Evolutionary conservation across 2,888 invertebrate genomes (phyloP).

Genomic region (Pelosia muscerda): DNA sequence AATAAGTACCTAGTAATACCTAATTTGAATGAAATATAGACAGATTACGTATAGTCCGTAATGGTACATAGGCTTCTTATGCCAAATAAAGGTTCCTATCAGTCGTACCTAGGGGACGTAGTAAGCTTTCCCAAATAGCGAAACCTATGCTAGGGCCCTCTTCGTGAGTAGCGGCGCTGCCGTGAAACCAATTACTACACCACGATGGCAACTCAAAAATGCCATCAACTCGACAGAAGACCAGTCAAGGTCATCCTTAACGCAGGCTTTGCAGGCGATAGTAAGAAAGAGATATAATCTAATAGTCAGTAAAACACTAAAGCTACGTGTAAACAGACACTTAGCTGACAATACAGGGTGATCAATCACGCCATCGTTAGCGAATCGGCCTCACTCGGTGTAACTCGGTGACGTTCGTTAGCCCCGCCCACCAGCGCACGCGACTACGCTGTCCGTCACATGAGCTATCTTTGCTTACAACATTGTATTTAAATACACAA

Average conservation of each 20-base stretch:
- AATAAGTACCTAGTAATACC: too few species aligned
- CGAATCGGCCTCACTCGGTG: constrained; percentile 1
- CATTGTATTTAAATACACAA: neutral
- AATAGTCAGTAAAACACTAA: constrained; percentile 1
- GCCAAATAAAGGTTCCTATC: neutral
- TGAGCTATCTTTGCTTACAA: constrained; percentile 28
- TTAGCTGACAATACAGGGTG: constrained; percentile 42
- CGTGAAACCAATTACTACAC: too few species aligned
- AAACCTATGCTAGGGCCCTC: too few species aligned
- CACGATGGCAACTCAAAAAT: too few species aligned
- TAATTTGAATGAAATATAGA: too few species aligned
- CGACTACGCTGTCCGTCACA: constrained; percentile 44
- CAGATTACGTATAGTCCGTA: too few species aligned
- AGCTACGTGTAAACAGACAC: constrained; percentile 38
- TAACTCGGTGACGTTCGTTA: constrained; percentile 39
- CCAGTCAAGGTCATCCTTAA: neutral
- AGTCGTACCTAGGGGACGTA: too few species aligned
- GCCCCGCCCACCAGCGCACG: constrained; percentile 59
- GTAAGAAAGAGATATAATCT: neutral
- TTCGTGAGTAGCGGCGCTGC: too few species aligned
- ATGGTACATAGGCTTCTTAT: too few species aligned
- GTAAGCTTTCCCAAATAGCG: too few species aligned
- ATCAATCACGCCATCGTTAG: constrained; percentile 43
- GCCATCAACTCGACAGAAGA: too few species aligned
- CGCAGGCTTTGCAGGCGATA: neutral